Evolutionary conservation across 2,797 vertebrate species (phyloP).

Genomic region (Trichosurus vulpecula): DNA sequence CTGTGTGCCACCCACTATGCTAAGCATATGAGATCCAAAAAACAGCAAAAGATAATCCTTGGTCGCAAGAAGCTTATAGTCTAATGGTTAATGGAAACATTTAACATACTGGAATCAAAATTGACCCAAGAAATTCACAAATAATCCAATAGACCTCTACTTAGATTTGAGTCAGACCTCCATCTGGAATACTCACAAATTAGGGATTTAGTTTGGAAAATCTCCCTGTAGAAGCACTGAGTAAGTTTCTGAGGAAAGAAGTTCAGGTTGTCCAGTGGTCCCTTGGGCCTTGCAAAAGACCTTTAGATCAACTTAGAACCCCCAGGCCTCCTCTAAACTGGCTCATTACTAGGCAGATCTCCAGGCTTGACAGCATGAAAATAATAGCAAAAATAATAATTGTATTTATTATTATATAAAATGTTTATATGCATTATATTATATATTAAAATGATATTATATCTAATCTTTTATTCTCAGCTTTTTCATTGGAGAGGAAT

Average conservation of each 20-base stretch:
- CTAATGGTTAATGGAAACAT: neutral
- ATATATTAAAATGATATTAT: neutral
- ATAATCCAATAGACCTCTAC: slow-evolving; percentile 32
- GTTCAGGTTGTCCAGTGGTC: slow-evolving; percentile 41
- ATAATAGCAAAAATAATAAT: neutral
- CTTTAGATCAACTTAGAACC: slow-evolving; percentile 17
- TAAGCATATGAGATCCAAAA: neutral
- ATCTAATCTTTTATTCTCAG: neutral
- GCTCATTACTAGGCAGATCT: neutral
- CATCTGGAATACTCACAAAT: slow-evolving; percentile 18
- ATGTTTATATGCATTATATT: too few species aligned
- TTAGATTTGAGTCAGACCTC: slow-evolving; percentile 8
- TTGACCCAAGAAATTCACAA: neutral
- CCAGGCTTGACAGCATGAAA: neutral
- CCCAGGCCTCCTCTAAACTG: neutral
- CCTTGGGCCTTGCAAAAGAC: slow-evolving; percentile 23
- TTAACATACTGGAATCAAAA: neutral
- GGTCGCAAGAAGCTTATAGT: neutral
- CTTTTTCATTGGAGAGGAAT: neutral
- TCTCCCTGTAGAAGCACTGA: slow-evolving; percentile 40
- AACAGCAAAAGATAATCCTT: too few species aligned
- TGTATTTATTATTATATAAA: neutral
- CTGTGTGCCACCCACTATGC: neutral
- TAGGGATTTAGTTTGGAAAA: slow-evolving; percentile 43
- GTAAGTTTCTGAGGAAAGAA: slow-evolving; percentile 52